phyloP scores from a whole-genome alignment of 2,888 invertebrate genomes.

The Isotomurus palustris region DNA sequence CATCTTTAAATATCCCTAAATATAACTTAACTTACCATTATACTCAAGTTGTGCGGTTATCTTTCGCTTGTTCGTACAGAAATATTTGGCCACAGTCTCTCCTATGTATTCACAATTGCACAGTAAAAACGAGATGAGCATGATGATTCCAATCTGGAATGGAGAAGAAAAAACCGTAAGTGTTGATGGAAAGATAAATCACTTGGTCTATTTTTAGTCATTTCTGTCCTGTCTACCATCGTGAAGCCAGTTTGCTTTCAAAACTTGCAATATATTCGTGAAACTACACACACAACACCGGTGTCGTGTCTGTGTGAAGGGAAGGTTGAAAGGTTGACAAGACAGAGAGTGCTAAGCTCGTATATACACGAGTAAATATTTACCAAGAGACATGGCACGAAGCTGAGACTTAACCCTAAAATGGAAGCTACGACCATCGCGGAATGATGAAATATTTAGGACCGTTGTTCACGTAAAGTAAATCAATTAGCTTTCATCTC shows the following conservation, averaged over 20 bases:
- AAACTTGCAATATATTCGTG: no score
- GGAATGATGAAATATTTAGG: no score
- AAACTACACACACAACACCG: no score
- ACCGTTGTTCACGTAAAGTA: no score
- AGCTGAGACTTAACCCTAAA: constrained; percentile 23
- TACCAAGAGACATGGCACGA: constrained; percentile 26
- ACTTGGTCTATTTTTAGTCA: not conserved
- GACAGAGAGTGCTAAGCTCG: not conserved
- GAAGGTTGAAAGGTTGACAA: not conserved
- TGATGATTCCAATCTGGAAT: constrained; percentile 24
- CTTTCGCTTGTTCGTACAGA: constrained; percentile 24
- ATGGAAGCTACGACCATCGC: constrained; percentile 20
- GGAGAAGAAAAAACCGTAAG: no score
- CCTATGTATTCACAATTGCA: constrained; percentile 29
- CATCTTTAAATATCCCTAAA: no score
- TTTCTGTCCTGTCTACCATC: no score
- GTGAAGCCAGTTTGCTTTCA: no score
- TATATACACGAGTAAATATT: not conserved
- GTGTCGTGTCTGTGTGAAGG: no score
- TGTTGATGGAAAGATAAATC: not conserved
- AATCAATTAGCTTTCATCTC: no score
- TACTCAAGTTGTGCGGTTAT: no score
- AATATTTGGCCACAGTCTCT: constrained; percentile 21
- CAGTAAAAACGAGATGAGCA: constrained; percentile 22
- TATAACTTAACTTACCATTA: no score